A percentile compares a stretch with the other conserved stretches of the same genome.
Conservation (phyloP, 2,888 invertebrate species). For the Pseudococcus viburni region DNA sequence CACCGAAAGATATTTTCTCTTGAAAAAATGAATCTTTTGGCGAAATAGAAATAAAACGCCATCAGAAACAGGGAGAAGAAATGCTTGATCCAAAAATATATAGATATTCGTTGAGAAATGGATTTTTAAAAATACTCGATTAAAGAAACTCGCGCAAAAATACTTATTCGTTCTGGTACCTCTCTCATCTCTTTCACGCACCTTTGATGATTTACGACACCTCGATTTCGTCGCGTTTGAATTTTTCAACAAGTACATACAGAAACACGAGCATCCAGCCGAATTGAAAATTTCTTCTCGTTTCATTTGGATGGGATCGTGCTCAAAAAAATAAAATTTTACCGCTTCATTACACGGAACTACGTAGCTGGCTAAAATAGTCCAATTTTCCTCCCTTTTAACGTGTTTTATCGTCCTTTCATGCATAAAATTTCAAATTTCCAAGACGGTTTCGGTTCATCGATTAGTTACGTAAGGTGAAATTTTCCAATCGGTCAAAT, state of each 20-base stretch:
- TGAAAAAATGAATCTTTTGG: not conserved
- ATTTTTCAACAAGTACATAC: not conserved
- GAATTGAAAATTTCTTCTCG: not conserved
- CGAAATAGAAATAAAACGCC: not conserved
- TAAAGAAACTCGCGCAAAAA: not conserved
- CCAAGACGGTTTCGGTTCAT: not conserved
- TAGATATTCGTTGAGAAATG: not conserved
- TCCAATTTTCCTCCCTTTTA: not conserved
- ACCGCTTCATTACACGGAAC: slow-evolving; percentile 1
- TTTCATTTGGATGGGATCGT: not conserved
- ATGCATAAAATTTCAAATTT: slow-evolving; percentile 22
- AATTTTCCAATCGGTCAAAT: slow-evolving; percentile 15
- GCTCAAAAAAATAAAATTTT: not conserved
- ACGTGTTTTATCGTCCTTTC: not conserved
- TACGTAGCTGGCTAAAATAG: not conserved
- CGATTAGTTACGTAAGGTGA: not conserved
- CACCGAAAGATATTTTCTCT: not conserved
- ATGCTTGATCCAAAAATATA: not conserved
- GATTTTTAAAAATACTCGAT: not conserved
- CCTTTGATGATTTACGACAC: not conserved
- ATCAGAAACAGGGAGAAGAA: not conserved
- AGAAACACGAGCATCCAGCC: not conserved
- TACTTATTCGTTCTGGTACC: not conserved
- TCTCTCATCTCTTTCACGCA: not conserved
- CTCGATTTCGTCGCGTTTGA: not conserved